Evolutionary conservation across 2,888 invertebrate species (phyloP).

Genomic region (Oxystoma pomonae): DNA sequence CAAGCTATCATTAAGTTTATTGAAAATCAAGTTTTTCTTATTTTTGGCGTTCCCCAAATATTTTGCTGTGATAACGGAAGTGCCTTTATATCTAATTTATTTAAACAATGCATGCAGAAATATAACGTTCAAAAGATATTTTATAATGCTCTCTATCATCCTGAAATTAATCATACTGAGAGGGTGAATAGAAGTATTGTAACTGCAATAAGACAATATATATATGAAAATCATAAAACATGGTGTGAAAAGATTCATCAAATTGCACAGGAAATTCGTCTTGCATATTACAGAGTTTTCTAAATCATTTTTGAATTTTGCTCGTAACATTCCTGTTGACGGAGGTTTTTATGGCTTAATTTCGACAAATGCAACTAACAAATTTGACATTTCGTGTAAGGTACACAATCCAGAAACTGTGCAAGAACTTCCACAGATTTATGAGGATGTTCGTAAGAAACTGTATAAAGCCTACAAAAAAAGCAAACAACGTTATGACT

Average conservation of each 20-base stretch:
- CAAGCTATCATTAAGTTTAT: slow-evolving; percentile 13
- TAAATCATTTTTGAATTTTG: slow-evolving; percentile 23
- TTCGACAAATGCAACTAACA: slow-evolving; percentile 14
- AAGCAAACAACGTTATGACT: too few species aligned
- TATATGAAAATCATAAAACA: slow-evolving; percentile 18
- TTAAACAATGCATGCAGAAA: slow-evolving; percentile 17
- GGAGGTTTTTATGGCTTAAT: slow-evolving; percentile 22
- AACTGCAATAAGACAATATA: slow-evolving; percentile 27
- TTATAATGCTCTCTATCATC: too few species aligned
- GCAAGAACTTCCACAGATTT: slow-evolving; percentile 17
- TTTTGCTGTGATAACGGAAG: slow-evolving; percentile 18
- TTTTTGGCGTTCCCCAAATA: slow-evolving; percentile 19
- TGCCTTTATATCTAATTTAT: slow-evolving; percentile 14
- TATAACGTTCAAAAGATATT: slow-evolving; percentile 25
- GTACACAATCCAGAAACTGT: slow-evolving; percentile 14
- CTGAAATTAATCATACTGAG: too few species aligned
- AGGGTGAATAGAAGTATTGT: slow-evolving; percentile 33
- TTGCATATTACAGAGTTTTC: slow-evolving; percentile 19
- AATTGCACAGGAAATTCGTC: slow-evolving; percentile 21
- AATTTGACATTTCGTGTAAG: slow-evolving; percentile 6
- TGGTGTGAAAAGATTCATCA: slow-evolving; percentile 18
- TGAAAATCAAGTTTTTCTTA: slow-evolving; percentile 21
- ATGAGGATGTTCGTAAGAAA: slow-evolving; percentile 16
- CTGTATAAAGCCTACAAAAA: too few species aligned
- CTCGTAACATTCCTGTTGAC: slow-evolving; percentile 19